These are phyloP conservation scores for Lepus americanus DNA, from an alignment of 2,113 vertebrate genomes.

Conservation along the genomic window DNA sequence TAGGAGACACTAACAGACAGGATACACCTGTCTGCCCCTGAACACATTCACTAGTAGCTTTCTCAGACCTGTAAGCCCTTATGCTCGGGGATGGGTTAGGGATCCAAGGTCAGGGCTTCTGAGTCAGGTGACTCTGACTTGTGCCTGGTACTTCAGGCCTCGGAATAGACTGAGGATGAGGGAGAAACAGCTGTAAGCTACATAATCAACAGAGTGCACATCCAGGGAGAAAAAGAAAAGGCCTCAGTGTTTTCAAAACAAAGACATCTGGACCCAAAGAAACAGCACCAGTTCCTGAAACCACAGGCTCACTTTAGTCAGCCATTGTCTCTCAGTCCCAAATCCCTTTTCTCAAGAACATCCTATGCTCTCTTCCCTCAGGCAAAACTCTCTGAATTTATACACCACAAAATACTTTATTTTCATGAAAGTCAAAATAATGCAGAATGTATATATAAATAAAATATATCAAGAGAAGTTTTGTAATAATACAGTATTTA, in stretches of 20 bases:
- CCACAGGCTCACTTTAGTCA: not conserved
- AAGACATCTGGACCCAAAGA: not conserved
- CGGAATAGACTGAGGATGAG: not conserved
- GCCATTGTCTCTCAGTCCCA: no score
- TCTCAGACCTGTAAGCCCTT: not conserved
- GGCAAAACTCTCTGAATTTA: not conserved
- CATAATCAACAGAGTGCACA: conserved; percentile 12
- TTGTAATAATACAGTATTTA: not conserved
- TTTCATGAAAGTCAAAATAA: conserved; percentile 16
- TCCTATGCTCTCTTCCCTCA: not conserved
- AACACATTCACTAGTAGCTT: not conserved
- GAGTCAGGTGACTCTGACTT: not conserved
- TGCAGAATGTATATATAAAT: not conserved
- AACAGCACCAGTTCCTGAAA: not conserved
- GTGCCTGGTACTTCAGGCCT: not conserved
- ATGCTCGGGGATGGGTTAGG: not conserved
- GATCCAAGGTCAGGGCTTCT: not conserved
- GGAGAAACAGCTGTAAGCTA: not conserved
- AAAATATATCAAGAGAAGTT: conserved; percentile 18
- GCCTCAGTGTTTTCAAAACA: not conserved
- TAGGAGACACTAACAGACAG: not conserved
- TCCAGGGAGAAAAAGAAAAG: not conserved
- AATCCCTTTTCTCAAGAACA: not conserved
- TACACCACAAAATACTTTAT: not conserved
- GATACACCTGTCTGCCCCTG: not conserved